A percentile compares a stretch with the other conserved stretches of the same genome.
phyloP scores from a whole-genome alignment of 64 coral and sea anemone species.

The Platygyra sinensis region DNA sequence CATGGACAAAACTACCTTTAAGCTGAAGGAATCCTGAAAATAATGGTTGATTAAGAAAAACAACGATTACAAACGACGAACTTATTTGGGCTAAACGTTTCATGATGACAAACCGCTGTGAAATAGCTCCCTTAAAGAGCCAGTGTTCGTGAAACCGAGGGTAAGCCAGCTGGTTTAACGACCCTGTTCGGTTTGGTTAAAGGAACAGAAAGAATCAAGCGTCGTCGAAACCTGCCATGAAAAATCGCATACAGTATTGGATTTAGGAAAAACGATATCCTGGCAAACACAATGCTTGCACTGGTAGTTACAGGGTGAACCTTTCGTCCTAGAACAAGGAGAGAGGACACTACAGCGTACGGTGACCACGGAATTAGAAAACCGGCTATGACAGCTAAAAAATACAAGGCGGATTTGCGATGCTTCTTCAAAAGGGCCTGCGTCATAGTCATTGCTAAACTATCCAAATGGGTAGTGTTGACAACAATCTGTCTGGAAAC shows the following conservation, averaged over 20 bases:
- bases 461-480: not conserved
- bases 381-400: constrained; percentile 13
- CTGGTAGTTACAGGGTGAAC: not conserved
- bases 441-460: not conserved
- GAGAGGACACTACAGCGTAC: constrained; percentile 5
- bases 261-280: not conserved
- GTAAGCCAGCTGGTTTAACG: too few relatives aligned
- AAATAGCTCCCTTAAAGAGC: too few relatives aligned
- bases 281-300: not conserved
- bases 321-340: not conserved
- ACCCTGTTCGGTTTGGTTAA: not conserved
- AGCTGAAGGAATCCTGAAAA: too few relatives aligned
- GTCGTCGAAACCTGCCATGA: constrained; percentile 9
- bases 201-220: not conserved
- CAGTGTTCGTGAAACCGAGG: too few relatives aligned
- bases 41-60: too few relatives aligned
- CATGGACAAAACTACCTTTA: too few relatives aligned
- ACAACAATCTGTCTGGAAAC: not conserved
- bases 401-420: constrained; percentile 3
- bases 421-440: constrained; percentile 13
- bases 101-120: too few relatives aligned
- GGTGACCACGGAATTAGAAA: constrained; percentile 17
- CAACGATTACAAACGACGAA: too few relatives aligned
- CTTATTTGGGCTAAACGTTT: too few relatives aligned
- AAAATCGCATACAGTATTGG: constrained; percentile 18